These are phyloP conservation scores for Contarinia nasturtii DNA, from an alignment of 1,140 invertebrate genomes.

Conservation along the genomic window DNA sequence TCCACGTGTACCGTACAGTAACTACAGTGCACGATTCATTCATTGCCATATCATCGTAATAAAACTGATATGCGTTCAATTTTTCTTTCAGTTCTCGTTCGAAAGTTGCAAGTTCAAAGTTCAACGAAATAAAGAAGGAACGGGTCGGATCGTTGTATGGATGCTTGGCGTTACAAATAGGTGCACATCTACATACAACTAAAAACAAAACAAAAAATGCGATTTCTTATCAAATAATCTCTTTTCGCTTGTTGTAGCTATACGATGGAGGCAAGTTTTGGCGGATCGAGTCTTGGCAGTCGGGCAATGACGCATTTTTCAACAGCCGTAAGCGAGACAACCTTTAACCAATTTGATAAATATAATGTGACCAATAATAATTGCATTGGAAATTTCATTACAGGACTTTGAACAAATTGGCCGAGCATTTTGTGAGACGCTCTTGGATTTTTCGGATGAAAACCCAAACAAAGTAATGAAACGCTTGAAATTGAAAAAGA, in stretches of 20 bases:
- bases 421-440: conserved; percentile 75
- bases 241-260: too few species aligned
- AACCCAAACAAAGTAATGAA: conserved; percentile 68
- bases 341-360: neutral
- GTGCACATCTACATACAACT: too few species aligned
- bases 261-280: conserved; percentile 86
- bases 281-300: conserved; percentile 62
- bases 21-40: too few species aligned
- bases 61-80: too few species aligned
- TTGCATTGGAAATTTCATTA: conserved; percentile 1
- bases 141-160: conserved; percentile 82
- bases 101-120: conserved; percentile 86
- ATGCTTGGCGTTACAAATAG: conserved; percentile 80
- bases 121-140: conserved; percentile 82
- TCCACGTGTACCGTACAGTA: too few species aligned
- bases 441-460: conserved; percentile 78
- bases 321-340: conserved; percentile 21
- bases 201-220: too few species aligned
- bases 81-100: conserved; percentile 60
- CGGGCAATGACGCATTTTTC: conserved; percentile 74
- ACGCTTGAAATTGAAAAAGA: conserved; percentile 53
- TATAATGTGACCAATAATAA: neutral
- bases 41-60: too few species aligned
- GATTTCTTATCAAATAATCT: too few species aligned
- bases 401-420: conserved; percentile 56